Base-by-base conservation (phyloP, 2,797 vertebrate species). In the Lindbergichthys nudifrons region DNA sequence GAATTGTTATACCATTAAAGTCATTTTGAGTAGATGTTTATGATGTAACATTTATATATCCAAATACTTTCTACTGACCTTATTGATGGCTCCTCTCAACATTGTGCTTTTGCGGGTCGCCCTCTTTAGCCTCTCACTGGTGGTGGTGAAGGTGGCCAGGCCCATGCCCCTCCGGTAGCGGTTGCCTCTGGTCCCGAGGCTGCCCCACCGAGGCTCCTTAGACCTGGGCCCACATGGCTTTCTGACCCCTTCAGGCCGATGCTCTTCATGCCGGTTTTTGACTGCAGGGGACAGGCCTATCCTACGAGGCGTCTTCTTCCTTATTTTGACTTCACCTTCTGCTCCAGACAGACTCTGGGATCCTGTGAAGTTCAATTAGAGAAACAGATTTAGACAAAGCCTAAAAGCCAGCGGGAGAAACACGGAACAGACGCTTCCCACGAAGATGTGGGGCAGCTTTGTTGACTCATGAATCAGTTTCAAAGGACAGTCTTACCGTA, bases 291-390 rank as follows among this genome's bases (percentile, higher is more conserved):
- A 67, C 30, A 89, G 75, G 15, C 82, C 3, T 41, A 89, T 81
- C 82, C 95, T 96, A 72, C 91, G 94, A 0, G 96, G 91, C 0
- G 96, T 86, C 60, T 95, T 96, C 85, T 91, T 95, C 79, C 95
- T 97, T 75, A 99, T 94, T 94, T 99, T 99, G 86, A 99, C 97
- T 67, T 97, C 96, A 0, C 96, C 95, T 60, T 98, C 98, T 15
- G 85, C 67, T 65, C 90, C 86, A 63, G 91, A 90, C 47, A 91
- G 82, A 83, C 87, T 82, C 47, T 92, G 92, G 52, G 91, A 93
- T 50, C 94, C 95, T 96, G 87, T 43, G 59, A 16, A 15, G 87
- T 87, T 82, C 67, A 90, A 84, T 89, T 81, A 84, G 21, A 88
- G 65, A 84, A 88, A 83, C 65, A 81, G 73, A 84, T 87, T 88